Conservation (phyloP, 2,797 vertebrate species). For the Coendou prehensilis region DNA sequence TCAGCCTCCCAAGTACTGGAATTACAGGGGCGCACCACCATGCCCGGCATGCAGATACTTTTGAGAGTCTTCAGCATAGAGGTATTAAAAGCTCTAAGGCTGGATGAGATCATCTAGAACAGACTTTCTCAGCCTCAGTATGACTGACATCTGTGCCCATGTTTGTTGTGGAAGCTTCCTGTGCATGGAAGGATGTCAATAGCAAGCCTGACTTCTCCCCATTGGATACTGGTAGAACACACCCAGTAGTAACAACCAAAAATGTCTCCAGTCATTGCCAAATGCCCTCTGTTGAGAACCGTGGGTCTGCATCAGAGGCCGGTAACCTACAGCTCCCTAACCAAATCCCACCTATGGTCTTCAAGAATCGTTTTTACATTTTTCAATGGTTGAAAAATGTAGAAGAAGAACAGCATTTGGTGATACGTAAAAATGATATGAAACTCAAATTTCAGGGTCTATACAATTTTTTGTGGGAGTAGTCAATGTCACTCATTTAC, state of each 20-base stretch:
- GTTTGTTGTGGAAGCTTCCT: not conserved
- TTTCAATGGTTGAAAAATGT: slow-evolving; percentile 6
- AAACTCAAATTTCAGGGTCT: not conserved
- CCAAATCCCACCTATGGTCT: not conserved
- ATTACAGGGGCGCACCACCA: not conserved
- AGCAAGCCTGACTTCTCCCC: not conserved
- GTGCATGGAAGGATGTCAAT: not conserved
- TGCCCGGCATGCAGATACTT: not conserved
- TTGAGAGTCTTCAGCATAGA: not conserved
- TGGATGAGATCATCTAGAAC: not conserved
- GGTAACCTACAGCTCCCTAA: not conserved
- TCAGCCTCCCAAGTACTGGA: not conserved
- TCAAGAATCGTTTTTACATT: not conserved
- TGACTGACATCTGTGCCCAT: not conserved
- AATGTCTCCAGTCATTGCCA: not conserved
- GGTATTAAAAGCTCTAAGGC: not conserved
- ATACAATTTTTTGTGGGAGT: not conserved
- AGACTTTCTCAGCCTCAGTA: not conserved
- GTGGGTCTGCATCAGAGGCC: not conserved
- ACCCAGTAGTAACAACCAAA: not conserved
- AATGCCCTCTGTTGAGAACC: not conserved
- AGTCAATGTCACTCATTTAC: not conserved
- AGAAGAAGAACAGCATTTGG: slow-evolving; percentile 11
- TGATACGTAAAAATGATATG: slow-evolving; percentile 2
- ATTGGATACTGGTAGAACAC: not conserved